Conservation (phyloP, 2,113 vertebrate species). For the Stercorarius parasiticus region DNA sequence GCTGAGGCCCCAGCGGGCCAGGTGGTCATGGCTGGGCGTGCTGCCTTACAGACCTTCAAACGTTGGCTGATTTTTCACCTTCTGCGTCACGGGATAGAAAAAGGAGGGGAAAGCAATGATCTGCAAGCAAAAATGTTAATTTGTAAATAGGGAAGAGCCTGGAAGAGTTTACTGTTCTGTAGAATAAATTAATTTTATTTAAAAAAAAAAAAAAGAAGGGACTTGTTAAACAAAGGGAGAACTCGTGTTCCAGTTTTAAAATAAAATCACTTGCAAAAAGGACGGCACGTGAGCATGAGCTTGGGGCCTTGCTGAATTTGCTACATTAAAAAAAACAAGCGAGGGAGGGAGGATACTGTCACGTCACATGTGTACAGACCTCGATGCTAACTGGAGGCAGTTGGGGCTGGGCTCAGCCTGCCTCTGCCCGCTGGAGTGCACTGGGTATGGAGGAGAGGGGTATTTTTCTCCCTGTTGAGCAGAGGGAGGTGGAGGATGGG, state of each 20-base stretch:
- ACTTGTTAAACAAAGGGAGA: slow-evolving; percentile 37
- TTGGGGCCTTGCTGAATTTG: not conserved
- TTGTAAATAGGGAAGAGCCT: slow-evolving; percentile 71
- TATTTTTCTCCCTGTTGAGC: not conserved
- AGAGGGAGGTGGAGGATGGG: not conserved
- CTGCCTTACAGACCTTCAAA: not conserved
- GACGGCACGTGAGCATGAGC: not conserved
- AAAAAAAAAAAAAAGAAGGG: not conserved
- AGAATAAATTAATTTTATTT: slow-evolving; percentile 75
- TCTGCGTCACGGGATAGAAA: not conserved
- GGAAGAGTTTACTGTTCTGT: slow-evolving; percentile 66
- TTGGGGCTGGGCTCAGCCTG: not conserved
- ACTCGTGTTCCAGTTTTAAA: slow-evolving; percentile 27
- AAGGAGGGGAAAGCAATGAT: not conserved
- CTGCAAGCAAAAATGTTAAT: slow-evolving; percentile 53
- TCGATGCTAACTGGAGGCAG: rapidly evolving
- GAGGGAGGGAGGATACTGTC: not conserved
- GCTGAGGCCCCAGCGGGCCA: not conserved
- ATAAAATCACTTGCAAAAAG: slow-evolving; percentile 60
- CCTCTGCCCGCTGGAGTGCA: not conserved
- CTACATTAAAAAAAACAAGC: not conserved
- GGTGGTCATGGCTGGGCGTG: not conserved
- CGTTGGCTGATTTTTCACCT: not conserved
- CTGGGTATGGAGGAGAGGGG: not conserved
- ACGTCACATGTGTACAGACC: not conserved